phyloP scores from a whole-genome alignment of 2,888 invertebrate genomes.

The Sclerodermus sp. region DNA sequence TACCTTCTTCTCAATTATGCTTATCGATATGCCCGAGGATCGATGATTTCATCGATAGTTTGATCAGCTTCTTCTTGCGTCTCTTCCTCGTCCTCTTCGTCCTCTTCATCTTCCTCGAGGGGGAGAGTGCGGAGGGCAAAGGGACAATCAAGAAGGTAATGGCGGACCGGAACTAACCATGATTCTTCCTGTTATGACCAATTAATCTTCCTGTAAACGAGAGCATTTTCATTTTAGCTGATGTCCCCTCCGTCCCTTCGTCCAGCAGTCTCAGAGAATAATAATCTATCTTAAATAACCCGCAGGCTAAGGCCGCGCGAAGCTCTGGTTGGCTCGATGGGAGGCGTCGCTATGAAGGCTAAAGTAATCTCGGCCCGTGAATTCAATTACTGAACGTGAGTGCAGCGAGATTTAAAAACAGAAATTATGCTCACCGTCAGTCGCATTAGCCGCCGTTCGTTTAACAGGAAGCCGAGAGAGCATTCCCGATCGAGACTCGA shows the following conservation, averaged over 20 bases:
- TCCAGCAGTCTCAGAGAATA: slow-evolving; percentile 23
- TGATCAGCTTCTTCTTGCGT: too few species aligned
- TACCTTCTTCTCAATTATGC: too few species aligned
- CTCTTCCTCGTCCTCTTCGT: background rate
- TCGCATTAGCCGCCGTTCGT: too few species aligned
- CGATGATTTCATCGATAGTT: too few species aligned
- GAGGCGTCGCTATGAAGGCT: slow-evolving; percentile 26
- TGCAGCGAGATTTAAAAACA: slow-evolving; percentile 49
- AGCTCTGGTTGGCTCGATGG: too few species aligned
- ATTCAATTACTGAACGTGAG: slow-evolving; percentile 52
- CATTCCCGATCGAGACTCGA: background rate
- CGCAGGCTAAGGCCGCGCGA: too few species aligned
- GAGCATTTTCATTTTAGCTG: slow-evolving; percentile 54
- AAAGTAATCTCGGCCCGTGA: slow-evolving; percentile 48
- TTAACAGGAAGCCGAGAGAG: slow-evolving; percentile 1
- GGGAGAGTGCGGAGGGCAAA: too few species aligned
- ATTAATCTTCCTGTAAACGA: slow-evolving; percentile 40
- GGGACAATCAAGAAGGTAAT: background rate
- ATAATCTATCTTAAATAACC: slow-evolving; percentile 56
- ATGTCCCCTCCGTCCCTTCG: too few species aligned
- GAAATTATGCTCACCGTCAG: slow-evolving; percentile 39
- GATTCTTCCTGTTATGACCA: background rate
- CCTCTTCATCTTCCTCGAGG: too few species aligned
- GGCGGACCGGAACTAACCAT: background rate
- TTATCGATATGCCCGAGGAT: too few species aligned